Evolutionary conservation across 2,797 vertebrate species (phyloP).

Genomic region (Paedocypris micromegethes): DNA sequence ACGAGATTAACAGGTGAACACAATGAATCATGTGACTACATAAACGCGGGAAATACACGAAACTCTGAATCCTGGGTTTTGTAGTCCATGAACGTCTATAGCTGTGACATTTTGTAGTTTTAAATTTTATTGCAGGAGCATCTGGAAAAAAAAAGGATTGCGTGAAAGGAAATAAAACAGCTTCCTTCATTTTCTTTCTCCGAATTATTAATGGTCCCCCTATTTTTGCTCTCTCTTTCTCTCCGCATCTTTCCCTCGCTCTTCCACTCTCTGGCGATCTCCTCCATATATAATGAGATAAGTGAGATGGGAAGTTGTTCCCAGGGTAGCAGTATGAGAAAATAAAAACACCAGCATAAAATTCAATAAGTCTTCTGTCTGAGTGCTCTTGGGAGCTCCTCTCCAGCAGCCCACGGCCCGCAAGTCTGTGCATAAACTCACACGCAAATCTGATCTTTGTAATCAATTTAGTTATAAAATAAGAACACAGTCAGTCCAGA

Average conservation of each 20-base stretch:
- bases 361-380: conserved; percentile 58
- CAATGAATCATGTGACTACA: too few species aligned
- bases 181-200: not conserved
- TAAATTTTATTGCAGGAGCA: too few species aligned
- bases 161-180: not conserved
- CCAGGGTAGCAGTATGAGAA: conserved; percentile 53
- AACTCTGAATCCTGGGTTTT: too few species aligned
- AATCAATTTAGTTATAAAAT: conserved; percentile 14
- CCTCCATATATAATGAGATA: conserved; percentile 67
- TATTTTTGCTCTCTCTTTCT: conserved; percentile 12
- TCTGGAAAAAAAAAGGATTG: too few species aligned
- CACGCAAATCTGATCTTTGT: conserved; percentile 9
- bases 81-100: too few species aligned
- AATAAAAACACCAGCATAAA: conserved; percentile 63
- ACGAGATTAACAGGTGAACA: too few species aligned
- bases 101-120: too few species aligned
- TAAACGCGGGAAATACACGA: too few species aligned
- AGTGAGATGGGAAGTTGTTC: conserved; percentile 54
- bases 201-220: conserved; percentile 16
- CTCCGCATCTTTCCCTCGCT: conserved; percentile 11
- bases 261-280: conserved; percentile 20
- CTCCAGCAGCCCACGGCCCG: conserved; percentile 41
- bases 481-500: not conserved
- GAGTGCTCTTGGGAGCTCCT: conserved; percentile 54
- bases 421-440: conserved; percentile 11